phyloP scores from a whole-genome alignment of 2,888 invertebrate species.

The Operophtera brumata region DNA sequence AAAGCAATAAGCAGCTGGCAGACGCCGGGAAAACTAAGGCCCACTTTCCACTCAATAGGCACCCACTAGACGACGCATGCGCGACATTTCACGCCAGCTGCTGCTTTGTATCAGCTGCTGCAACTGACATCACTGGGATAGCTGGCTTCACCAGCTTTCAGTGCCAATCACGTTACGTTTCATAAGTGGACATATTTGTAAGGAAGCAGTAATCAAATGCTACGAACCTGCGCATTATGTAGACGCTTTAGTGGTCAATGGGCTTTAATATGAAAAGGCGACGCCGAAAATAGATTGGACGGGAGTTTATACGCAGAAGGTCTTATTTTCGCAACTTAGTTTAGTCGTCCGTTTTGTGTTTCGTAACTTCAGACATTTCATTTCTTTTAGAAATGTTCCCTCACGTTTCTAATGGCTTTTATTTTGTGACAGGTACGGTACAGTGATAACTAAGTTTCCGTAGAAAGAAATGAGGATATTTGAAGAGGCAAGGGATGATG shows the following conservation, averaged over 20 bases:
- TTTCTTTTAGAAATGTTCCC: constrained; percentile 11
- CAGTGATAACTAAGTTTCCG: constrained; percentile 5
- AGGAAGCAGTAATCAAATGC: background rate
- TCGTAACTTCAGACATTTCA: constrained; percentile 31
- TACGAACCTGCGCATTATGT: background rate
- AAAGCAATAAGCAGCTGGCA: constrained; percentile 57
- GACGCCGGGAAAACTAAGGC: constrained; percentile 43
- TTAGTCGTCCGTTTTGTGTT: constrained; percentile 38
- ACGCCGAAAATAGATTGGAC: constrained; percentile 51
- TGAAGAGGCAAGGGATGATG: background rate
- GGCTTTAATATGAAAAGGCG: constrained; percentile 42
- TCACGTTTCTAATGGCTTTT: constrained; percentile 9
- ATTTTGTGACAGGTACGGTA: constrained; percentile 10
- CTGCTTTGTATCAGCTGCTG: background rate
- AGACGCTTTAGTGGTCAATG: constrained; percentile 3
- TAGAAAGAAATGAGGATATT: background rate
- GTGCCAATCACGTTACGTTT: background rate
- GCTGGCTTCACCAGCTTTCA: background rate
- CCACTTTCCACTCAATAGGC: constrained; percentile 10
- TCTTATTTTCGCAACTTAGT: constrained; percentile 46
- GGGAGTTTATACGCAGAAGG: constrained; percentile 46
- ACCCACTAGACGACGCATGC: background rate
- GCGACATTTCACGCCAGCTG: background rate
- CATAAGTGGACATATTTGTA: background rate
- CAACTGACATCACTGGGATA: background rate